phyloP scores from a whole-genome alignment of 2,797 vertebrate species.

The Discoglossus pictus region DNA sequence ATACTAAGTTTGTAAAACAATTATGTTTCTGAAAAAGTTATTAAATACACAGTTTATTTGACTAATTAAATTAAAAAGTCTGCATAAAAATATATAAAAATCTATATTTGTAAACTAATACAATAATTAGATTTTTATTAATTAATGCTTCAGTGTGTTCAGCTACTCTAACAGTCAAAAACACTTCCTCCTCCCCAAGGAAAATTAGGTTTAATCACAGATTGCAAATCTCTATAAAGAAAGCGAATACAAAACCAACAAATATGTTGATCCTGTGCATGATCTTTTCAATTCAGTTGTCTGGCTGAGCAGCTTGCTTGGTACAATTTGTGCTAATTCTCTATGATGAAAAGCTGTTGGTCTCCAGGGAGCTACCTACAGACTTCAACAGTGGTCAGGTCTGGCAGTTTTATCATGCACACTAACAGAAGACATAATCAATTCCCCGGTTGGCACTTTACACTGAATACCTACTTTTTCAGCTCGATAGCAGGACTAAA shows the following conservation, averaged over 20 bases:
- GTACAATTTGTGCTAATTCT: slow-evolving; percentile 51
- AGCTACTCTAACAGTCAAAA: slow-evolving; percentile 28
- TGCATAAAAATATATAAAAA: background rate
- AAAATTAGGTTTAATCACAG: slow-evolving; percentile 47
- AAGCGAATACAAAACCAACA: slow-evolving; percentile 49
- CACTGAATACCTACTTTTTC: slow-evolving; percentile 82
- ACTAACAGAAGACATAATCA: slow-evolving; percentile 81
- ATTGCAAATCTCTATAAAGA: slow-evolving; percentile 51
- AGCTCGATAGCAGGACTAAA: slow-evolving; percentile 82
- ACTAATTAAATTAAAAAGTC: too few relatives aligned
- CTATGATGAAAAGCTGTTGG: slow-evolving; percentile 37
- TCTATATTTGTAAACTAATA: slow-evolving; percentile 23
- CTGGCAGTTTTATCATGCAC: slow-evolving; percentile 74
- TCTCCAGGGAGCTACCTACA: slow-evolving; percentile 64
- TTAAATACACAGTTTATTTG: too few relatives aligned
- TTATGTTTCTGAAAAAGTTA: too few relatives aligned
- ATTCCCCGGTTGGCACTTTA: slow-evolving; percentile 81
- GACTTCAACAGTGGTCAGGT: slow-evolving; percentile 60
- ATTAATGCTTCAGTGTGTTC: slow-evolving; percentile 27
- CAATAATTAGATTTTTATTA: slow-evolving; percentile 33
- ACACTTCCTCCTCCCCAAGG: slow-evolving; percentile 42
- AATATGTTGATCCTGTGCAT: slow-evolving; percentile 45
- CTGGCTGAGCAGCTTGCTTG: slow-evolving; percentile 36
- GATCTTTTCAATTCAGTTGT: slow-evolving; percentile 59
- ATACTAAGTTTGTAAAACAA: too few relatives aligned